phyloP scores from a whole-genome alignment of 2,113 vertebrate genomes.

The Sterna hirundo region DNA sequence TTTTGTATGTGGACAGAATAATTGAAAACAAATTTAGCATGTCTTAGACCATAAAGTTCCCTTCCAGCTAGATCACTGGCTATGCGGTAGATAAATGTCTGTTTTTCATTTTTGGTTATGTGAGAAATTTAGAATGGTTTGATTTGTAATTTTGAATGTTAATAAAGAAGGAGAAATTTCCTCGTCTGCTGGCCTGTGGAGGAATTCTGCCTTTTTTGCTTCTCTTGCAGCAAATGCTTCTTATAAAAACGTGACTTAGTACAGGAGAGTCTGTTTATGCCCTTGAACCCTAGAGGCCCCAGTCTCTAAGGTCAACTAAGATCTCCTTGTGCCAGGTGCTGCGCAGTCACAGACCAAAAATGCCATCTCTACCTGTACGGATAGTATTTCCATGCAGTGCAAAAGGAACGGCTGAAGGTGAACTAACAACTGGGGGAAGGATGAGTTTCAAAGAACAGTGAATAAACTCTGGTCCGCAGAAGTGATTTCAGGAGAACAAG shows the following conservation, averaged over 20 bases:
- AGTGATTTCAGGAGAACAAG: background rate
- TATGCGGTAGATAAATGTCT: constrained; percentile 70
- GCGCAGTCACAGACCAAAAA: background rate
- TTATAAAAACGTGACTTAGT: background rate
- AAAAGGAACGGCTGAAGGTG: background rate
- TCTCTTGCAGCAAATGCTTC: background rate
- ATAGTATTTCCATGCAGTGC: background rate
- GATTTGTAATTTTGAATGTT: constrained; percentile 72
- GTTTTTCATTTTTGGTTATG: constrained; percentile 76
- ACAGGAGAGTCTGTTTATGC: background rate
- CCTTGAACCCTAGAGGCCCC: background rate
- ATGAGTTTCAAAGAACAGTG: background rate
- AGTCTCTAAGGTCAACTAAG: background rate
- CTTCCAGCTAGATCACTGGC: constrained; percentile 46
- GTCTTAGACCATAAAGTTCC: constrained; percentile 62
- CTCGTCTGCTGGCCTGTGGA: background rate
- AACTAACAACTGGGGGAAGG: background rate
- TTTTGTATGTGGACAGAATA: constrained; percentile 66
- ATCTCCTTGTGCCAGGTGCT: background rate
- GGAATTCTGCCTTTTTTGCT: constrained; percentile 22
- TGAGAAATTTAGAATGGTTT: constrained; percentile 71
- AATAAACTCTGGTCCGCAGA: fast-evolving
- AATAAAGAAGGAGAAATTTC: constrained; percentile 48
- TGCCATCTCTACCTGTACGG: background rate
- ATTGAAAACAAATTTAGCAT: constrained; percentile 78